These are phyloP conservation scores for Hyles euphorbiae DNA, from an alignment of 1,140 invertebrate species.

Conservation along the genomic window DNA sequence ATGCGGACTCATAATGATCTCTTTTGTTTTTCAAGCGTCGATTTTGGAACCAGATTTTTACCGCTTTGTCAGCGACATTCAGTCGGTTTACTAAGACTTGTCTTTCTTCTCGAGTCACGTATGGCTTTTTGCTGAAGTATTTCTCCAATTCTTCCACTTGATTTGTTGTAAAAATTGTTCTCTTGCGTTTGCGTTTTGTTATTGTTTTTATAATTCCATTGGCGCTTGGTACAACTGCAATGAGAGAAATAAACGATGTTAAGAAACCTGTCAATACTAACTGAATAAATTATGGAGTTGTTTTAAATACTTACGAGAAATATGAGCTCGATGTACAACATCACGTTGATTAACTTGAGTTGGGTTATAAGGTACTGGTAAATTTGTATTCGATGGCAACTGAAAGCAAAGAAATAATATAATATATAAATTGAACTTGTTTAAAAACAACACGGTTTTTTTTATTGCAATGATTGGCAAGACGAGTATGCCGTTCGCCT, in stretches of 20 bases:
- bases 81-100: slow-evolving; percentile 30
- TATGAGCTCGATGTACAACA: slow-evolving; percentile 6
- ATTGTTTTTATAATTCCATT: slow-evolving; percentile 18
- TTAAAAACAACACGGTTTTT: too few relatives aligned
- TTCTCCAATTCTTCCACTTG: slow-evolving; percentile 44
- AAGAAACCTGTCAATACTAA: not conserved
- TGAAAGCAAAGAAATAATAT: too few relatives aligned
- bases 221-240: slow-evolving; percentile 8
- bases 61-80: slow-evolving; percentile 36
- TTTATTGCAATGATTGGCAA: too few relatives aligned
- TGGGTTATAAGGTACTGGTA: too few relatives aligned
- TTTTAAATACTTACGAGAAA: slow-evolving; percentile 9
- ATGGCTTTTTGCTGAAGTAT: slow-evolving; percentile 37
- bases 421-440: too few relatives aligned
- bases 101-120: slow-evolving; percentile 34
- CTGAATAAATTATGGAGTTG: not conserved
- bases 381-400: too few relatives aligned
- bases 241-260: not conserved
- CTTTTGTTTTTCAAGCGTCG: slow-evolving; percentile 38
- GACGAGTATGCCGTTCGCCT: too few relatives aligned
- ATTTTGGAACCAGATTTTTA: slow-evolving; percentile 60
- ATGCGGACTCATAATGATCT: slow-evolving; percentile 14
- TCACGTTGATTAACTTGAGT: too few relatives aligned
- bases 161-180: slow-evolving; percentile 44
- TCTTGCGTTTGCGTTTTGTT: slow-evolving; percentile 35